Evolutionary conservation across 1,140 invertebrate genomes (phyloP).

Genomic region (Leptonema lineaticorne): DNA sequence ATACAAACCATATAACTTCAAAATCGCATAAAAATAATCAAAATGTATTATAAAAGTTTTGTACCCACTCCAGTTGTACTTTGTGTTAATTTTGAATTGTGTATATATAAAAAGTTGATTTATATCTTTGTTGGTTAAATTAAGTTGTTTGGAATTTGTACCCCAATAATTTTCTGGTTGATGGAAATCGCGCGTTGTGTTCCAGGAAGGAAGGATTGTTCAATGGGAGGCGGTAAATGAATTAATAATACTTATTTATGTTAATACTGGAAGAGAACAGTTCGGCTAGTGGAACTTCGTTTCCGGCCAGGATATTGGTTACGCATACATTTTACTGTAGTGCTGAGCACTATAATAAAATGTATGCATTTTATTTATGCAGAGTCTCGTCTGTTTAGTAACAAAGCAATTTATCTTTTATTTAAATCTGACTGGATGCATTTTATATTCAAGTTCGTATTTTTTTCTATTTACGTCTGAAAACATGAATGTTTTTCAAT

Average conservation of each 20-base stretch:
- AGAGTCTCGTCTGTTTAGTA: neutral
- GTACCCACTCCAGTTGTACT: no score
- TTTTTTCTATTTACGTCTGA: neutral
- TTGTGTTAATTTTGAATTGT: no score
- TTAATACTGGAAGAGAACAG: neutral
- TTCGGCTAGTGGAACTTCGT: constrained; percentile 3
- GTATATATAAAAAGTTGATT: no score
- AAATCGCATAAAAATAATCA: no score
- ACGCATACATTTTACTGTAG: neutral
- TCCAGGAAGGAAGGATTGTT: constrained; percentile 9
- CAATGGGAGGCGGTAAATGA: constrained; percentile 24
- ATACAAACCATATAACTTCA: no score
- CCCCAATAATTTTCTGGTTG: constrained; percentile 30
- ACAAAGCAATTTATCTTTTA: constrained; percentile 3
- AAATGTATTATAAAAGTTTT: no score
- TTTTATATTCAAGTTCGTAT: no score
- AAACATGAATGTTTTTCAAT: no score
- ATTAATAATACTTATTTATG: constrained; percentile 15
- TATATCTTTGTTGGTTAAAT: no score
- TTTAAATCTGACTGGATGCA: constrained; percentile 8
- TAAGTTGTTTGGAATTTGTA: no score
- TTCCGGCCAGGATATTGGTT: constrained; percentile 23
- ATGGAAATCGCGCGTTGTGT: neutral
- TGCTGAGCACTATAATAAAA: neutral
- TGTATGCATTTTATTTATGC: constrained; percentile 5